These are phyloP conservation scores for Monodelphis domestica DNA, from an alignment of 2,797 vertebrate genomes.

Conservation along the genomic window DNA sequence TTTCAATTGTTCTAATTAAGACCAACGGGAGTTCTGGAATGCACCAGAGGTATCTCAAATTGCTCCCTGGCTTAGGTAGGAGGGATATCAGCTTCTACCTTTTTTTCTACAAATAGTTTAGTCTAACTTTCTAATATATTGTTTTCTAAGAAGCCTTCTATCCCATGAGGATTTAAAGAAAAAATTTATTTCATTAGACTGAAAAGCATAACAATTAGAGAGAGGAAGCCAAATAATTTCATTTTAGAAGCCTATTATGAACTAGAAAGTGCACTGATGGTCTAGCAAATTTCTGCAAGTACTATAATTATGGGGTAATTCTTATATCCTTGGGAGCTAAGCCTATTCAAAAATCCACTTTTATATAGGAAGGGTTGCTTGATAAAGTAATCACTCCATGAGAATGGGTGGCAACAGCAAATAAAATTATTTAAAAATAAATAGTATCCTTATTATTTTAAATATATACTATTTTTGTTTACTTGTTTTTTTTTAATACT, in stretches of 20 bases:
- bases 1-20: slow-evolving; percentile 87
- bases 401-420: background rate
- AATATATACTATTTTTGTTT: background rate
- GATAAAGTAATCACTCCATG: slow-evolving; percentile 36
- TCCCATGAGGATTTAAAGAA: slow-evolving; percentile 58
- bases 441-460: background rate
- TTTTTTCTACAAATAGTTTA: slow-evolving; percentile 78
- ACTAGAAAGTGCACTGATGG: background rate
- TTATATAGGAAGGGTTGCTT: background rate
- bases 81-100: slow-evolving; percentile 74
- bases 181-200: slow-evolving; percentile 57
- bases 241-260: slow-evolving; percentile 58
- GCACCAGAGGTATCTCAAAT: slow-evolving; percentile 81
- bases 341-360: slow-evolving; percentile 8
- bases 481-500: background rate
- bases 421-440: slow-evolving; percentile 29
- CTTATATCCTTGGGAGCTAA: slow-evolving; percentile 25
- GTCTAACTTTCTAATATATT: slow-evolving; percentile 76
- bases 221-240: slow-evolving; percentile 67
- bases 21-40: slow-evolving; percentile 87
- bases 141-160: slow-evolving; percentile 67
- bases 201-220: slow-evolving; percentile 60
- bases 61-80: slow-evolving; percentile 77
- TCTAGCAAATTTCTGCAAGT: slow-evolving; percentile 13
- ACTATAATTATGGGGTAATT: background rate